Evolutionary conservation across 2,797 vertebrate genomes (phyloP).

Genomic region (Arrhamphus sclerolepis): DNA sequence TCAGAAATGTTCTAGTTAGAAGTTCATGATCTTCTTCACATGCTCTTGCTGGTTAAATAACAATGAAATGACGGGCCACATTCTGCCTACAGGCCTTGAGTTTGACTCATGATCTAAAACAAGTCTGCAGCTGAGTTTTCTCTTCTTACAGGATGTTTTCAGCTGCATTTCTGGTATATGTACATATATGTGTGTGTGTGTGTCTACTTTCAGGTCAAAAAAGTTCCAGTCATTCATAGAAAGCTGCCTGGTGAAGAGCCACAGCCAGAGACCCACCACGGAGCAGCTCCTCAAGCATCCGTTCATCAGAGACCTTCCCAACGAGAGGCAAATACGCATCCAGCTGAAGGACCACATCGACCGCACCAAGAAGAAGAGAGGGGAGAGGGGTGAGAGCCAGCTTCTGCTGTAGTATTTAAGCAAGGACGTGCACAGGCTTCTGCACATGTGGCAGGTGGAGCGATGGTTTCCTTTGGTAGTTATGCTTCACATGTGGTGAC

Average conservation of each 20-base stretch:
- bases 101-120: not conserved
- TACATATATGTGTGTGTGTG: too few relatives aligned
- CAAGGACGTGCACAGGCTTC: too few relatives aligned
- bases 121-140: too few relatives aligned
- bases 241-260: constrained; percentile 93
- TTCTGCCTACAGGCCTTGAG: too few relatives aligned
- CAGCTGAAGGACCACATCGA: constrained; percentile 98
- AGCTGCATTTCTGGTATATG: too few relatives aligned
- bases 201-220: constrained; percentile 85
- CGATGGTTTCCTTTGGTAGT: not conserved
- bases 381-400: constrained; percentile 87
- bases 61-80: too few relatives aligned
- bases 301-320: constrained; percentile 90
- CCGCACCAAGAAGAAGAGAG: constrained; percentile 93
- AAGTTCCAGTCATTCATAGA: constrained; percentile 97
- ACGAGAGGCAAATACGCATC: constrained; percentile 92
- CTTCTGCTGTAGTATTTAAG: not conserved
- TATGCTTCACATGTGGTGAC: not conserved
- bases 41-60: too few relatives aligned
- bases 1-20: too few relatives aligned
- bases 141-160: not conserved
- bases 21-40: too few relatives aligned
- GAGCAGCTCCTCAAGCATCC: constrained; percentile 93
- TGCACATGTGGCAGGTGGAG: too few relatives aligned
- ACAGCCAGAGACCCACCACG: constrained; percentile 88